Base-by-base conservation (phyloP, 2,888 invertebrate genomes). In the Ectemnius lituratus region DNA sequence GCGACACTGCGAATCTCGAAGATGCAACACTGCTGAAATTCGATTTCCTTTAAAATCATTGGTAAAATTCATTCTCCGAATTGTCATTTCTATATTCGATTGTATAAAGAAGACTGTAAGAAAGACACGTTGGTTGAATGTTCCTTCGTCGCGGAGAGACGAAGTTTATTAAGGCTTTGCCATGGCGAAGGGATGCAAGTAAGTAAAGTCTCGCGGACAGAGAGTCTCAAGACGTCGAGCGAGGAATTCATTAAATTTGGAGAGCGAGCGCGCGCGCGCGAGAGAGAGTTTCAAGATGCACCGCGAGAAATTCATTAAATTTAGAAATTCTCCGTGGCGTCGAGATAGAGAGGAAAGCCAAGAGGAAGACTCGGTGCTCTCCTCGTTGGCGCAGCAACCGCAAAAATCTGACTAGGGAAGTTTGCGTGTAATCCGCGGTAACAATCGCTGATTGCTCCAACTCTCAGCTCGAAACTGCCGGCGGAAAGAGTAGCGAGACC, bases 201-300 rank as follows among this genome's bases (percentile, higher is more conserved):
- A 37, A 37, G 23, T 23, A 23, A 23, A 23, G 23, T 23, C 23
- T 3, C 23, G 23, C 23, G 23, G 23, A 23, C 23, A 11, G 47
- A 47, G 37, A 52, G 63, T 66, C 62, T 68, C 68, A 28, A 68
- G 68, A 62, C 27, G 62, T 37, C 62, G 37, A 18, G 61, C 56
- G 18, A 68, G 57, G 47, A 18, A 59, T 64, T 60, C 49, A 70
- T 58, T 28, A 67, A 45, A 61, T 61, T 63, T 6, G 13, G 16
- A 67, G 16, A 63, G 59, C 6, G 28, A 6, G 23, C 8, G 37
- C 28, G 16, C 63, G n/a, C 58, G 58, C 6, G 28, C 5, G 13
- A 6, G 37, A 6, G 52, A 52, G 45, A 52, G 63, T 71, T 68
- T 68, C 62, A 49, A 68, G 68, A 62, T 58, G 57, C 47, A 62